Conservation (phyloP, 2,113 vertebrate genomes). For the Poeciliopsis turrubarensis region DNA sequence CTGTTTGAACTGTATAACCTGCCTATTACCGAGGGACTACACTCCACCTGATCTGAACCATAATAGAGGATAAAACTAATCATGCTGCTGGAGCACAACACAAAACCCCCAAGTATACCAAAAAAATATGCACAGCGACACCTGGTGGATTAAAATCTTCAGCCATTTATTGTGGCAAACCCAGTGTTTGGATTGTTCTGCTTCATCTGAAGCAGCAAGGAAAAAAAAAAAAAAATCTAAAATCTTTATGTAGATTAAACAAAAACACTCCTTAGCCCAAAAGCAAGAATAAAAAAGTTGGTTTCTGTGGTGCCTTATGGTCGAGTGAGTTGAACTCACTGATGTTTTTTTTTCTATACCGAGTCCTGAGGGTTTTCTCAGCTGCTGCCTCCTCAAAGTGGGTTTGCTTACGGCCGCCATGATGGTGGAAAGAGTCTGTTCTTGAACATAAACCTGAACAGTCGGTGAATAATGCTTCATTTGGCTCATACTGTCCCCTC, state of each 20-base stretch:
- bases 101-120: neutral
- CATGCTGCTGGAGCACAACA: neutral
- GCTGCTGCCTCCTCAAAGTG: neutral
- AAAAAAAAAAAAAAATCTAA: too few species aligned
- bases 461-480: neutral
- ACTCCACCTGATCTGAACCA: conserved; percentile 10
- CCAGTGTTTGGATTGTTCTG: neutral
- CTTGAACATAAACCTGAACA: neutral
- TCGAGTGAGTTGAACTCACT: neutral
- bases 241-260: too few species aligned
- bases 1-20: conserved; percentile 3
- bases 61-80: conserved; percentile 41
- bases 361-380: neutral
- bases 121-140: too few species aligned
- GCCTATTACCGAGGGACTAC: neutral
- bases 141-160: neutral
- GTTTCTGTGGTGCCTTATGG: neutral
- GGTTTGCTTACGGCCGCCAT: neutral
- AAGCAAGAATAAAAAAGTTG: neutral
- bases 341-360: neutral
- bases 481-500: neutral
- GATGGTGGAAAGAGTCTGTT: neutral
- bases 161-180: neutral
- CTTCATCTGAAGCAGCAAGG: neutral
- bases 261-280: neutral